Evolutionary conservation across 2,888 invertebrate genomes (phyloP).

Genomic region (Cataglyphis rosenhaueri): DNA sequence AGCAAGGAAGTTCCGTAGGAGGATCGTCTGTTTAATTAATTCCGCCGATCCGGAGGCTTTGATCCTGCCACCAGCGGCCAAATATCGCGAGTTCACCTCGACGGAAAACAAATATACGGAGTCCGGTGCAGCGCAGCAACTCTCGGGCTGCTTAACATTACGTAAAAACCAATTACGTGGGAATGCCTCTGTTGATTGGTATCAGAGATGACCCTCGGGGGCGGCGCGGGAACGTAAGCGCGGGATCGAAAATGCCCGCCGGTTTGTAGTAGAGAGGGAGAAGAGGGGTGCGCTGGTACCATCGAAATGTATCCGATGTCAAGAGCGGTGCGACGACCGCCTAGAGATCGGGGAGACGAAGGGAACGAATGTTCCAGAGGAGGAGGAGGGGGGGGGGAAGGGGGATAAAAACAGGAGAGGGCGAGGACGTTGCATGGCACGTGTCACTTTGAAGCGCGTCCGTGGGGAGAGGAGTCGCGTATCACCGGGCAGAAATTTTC

Average conservation of each 20-base stretch:
- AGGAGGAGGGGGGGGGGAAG: background rate
- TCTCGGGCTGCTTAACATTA: slow-evolving; percentile 80
- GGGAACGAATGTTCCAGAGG: slow-evolving; percentile 8
- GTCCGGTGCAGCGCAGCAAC: slow-evolving; percentile 45
- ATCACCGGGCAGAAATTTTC: slow-evolving; percentile 65
- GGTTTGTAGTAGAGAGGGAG: slow-evolving; percentile 67
- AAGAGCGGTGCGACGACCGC: slow-evolving; percentile 70
- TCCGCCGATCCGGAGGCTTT: slow-evolving; percentile 74
- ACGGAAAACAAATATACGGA: slow-evolving; percentile 79
- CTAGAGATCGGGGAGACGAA: background rate
- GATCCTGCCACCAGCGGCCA: slow-evolving; percentile 74
- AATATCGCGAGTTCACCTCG: slow-evolving; percentile 80
- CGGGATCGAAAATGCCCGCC: slow-evolving; percentile 72
- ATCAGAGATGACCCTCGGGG: slow-evolving; percentile 72
- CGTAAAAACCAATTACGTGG: slow-evolving; percentile 84
- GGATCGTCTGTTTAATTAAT: slow-evolving; percentile 73
- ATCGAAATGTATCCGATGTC: slow-evolving; percentile 83
- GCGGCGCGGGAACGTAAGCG: slow-evolving; percentile 57
- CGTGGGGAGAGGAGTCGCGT: slow-evolving; percentile 57
- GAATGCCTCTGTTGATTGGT: slow-evolving; percentile 83
- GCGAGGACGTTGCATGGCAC: slow-evolving; percentile 61
- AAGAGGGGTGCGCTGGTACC: slow-evolving; percentile 77
- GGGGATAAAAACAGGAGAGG: background rate
- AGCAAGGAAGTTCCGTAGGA: slow-evolving; percentile 67
- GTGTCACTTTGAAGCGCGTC: slow-evolving; percentile 75